These are phyloP conservation scores for Phalacrocorax brasilianus DNA, from an alignment of 2,113 vertebrate species.

Conservation along the genomic window DNA sequence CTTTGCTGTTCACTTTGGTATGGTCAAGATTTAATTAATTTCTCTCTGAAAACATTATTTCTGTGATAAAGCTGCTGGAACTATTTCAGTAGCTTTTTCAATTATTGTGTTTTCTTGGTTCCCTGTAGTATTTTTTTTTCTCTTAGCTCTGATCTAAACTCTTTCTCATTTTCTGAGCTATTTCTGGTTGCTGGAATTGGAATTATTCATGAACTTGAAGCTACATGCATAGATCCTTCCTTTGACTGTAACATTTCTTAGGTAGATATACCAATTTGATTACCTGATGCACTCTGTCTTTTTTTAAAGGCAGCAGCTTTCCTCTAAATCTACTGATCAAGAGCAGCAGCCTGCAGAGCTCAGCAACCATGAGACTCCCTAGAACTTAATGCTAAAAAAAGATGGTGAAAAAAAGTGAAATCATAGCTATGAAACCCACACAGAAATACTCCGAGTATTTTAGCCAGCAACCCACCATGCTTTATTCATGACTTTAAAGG, in stretches of 20 bases:
- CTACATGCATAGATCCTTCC: background rate
- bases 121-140: background rate
- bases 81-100: background rate
- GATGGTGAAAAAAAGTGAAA: background rate
- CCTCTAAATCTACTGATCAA: background rate
- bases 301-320: background rate
- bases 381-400: background rate
- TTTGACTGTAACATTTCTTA: background rate
- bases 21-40: background rate
- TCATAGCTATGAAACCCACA: background rate
- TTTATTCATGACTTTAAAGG: background rate
- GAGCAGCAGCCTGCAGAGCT: background rate
- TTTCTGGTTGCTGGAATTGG: constrained; percentile 27
- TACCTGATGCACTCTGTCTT: background rate
- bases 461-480: background rate
- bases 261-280: background rate
- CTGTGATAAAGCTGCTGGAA: background rate
- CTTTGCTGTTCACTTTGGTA: background rate
- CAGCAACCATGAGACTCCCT: background rate
- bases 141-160: background rate
- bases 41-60: background rate
- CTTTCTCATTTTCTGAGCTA: background rate
- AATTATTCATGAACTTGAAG: constrained; percentile 55
- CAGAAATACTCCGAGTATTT: background rate
- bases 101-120: background rate